Percentiles rank a stretch among this genome's conserved stretches.
These are phyloP conservation scores for Scolopax bukidnonensis DNA, from an alignment of 2,797 vertebrate species.

Conservation along the genomic window DNA sequence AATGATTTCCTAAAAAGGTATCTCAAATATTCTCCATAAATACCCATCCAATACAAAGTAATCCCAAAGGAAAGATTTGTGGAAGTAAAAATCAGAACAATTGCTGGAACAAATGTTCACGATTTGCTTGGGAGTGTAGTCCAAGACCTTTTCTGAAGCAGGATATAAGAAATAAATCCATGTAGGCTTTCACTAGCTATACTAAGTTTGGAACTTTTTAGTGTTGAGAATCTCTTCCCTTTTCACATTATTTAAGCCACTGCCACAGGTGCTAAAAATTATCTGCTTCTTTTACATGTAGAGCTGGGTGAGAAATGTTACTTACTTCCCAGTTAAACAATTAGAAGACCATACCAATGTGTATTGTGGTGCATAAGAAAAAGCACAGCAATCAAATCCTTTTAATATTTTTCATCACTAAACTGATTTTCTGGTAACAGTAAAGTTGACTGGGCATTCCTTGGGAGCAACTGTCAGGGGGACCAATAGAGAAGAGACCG, in stretches of 20 bases:
- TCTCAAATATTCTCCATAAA: not conserved
- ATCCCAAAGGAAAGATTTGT: not conserved
- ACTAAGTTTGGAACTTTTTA: not conserved
- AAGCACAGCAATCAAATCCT: not conserved
- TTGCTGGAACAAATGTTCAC: not conserved
- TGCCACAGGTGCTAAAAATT: not conserved
- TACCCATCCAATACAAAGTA: not conserved
- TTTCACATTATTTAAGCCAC: not conserved
- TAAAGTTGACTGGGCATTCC: not conserved
- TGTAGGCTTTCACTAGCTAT: not conserved
- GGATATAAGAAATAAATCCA: not conserved
- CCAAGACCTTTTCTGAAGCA: not conserved
- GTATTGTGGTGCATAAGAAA: not conserved
- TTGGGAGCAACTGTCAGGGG: not conserved
- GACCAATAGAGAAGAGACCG: not conserved
- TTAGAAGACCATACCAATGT: not conserved
- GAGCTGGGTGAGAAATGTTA: not conserved
- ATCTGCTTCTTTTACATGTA: not conserved
- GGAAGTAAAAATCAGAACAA: not conserved
- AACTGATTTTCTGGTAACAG: not conserved
- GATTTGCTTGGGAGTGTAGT: not conserved
- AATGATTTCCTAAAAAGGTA: not conserved
- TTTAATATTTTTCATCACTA: not conserved
- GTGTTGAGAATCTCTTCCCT: not conserved
- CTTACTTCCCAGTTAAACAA: not conserved